Percentiles rank a stretch among this genome's conserved stretches.
phyloP scores from a whole-genome alignment of 1,140 invertebrate genomes.

The Cydia fagiglandana region DNA sequence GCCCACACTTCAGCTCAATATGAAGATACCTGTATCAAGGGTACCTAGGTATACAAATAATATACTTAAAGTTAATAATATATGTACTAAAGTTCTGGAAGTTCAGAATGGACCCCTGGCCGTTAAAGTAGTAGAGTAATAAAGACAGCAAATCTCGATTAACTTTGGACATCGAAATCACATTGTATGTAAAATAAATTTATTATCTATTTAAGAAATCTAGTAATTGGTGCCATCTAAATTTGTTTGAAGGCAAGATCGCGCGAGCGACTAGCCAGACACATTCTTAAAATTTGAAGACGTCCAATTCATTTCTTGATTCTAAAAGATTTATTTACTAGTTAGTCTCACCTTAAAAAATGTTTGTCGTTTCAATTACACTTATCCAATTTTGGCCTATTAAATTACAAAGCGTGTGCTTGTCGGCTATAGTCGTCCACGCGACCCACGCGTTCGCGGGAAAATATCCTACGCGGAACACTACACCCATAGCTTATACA shows the following conservation, averaged over 20 bases:
- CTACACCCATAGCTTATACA: conserved; percentile 70
- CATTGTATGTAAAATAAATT: conserved; percentile 52
- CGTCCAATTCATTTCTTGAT: background rate
- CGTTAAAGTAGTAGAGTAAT: conserved; percentile 26
- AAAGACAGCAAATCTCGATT: conserved; percentile 70
- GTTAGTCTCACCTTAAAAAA: background rate
- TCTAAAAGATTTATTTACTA: background rate
- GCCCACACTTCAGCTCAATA: background rate
- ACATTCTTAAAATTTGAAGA: background rate
- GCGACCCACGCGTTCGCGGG: conserved; percentile 34
- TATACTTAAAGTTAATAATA: background rate
- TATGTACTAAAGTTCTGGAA: background rate
- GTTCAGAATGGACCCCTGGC: background rate
- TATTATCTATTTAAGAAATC: conserved; percentile 44
- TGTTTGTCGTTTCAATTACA: background rate
- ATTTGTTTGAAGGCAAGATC: conserved; percentile 29
- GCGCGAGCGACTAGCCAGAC: background rate
- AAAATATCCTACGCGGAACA: conserved; percentile 54
- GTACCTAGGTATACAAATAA: background rate
- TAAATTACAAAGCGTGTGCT: background rate
- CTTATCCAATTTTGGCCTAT: background rate
- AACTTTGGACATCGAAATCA: conserved; percentile 68
- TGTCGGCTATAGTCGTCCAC: background rate
- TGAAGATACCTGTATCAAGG: conserved; percentile 11
- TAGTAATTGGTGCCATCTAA: conserved; percentile 54